These are phyloP conservation scores for Scylla paramamosain DNA, from an alignment of 1,140 invertebrate genomes.

Conservation along the genomic window DNA sequence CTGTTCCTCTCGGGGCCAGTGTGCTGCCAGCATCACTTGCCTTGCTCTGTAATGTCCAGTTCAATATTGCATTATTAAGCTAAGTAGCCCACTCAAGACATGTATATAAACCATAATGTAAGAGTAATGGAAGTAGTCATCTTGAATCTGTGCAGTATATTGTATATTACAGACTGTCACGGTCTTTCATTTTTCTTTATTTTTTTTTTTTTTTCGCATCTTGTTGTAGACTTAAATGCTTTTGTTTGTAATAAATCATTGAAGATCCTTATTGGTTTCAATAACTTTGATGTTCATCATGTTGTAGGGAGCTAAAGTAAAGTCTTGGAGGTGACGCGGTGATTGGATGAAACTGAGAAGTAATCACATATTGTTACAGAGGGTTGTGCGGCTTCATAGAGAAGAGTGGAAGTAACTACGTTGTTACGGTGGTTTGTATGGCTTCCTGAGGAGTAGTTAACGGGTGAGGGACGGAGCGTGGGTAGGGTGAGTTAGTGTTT, in stretches of 20 bases:
- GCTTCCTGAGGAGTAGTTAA: no score
- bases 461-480: no score
- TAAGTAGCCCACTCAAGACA: slow-evolving; percentile 71
- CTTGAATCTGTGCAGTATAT: slow-evolving; percentile 68
- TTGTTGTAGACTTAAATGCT: slow-evolving; percentile 72
- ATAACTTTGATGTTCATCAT: background rate
- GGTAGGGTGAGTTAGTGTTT: no score
- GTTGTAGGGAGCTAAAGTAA: no score
- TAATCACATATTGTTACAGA: no score
- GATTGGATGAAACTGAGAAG: no score
- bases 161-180: slow-evolving; percentile 68
- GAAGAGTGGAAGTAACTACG: no score
- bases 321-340: no score
- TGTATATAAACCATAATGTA: slow-evolving; percentile 66
- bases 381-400: no score
- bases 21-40: slow-evolving; percentile 17
- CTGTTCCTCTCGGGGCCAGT: slow-evolving; percentile 15
- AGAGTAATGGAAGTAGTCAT: slow-evolving; percentile 65
- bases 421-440: no score
- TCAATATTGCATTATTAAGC: slow-evolving; percentile 68
- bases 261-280: background rate
- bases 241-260: slow-evolving; percentile 73
- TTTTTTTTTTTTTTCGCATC: slow-evolving; percentile 38
- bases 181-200: slow-evolving; percentile 65
- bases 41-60: slow-evolving; percentile 57